Evolutionary conservation across 2,113 vertebrate species (phyloP), one percentile per base, ranked within the genome.

Genomic region (Tachysurus vachellii): DNA sequence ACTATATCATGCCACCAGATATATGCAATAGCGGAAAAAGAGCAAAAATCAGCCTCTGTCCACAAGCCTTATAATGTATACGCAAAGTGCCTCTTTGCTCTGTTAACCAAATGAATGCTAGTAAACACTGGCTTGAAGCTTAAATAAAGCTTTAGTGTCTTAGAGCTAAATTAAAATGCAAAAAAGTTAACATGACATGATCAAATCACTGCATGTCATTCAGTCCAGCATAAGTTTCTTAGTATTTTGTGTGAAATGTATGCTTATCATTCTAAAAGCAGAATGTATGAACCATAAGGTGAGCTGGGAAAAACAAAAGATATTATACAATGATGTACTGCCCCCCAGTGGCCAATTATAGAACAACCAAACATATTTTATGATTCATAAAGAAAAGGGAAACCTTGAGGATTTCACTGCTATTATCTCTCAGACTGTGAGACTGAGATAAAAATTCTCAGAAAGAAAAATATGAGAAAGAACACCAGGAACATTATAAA

Each of bases 271-370:
- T 82, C 28, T n/a, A 54, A 83, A 87, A 87, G 57, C 71, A 76
- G 13, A 83, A 83, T 62, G 59, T 61, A 53, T 44, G 10, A 84
- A 77, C 76, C n/a, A 42, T 59, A 71, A 79, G 47, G 19, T 47
- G 70, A 88, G 54, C 14, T 80, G 26, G 56, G 56, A 5, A 36
- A 64, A 80, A 54, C 50, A 64, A 17, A 11, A 28, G 21, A 84
- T 80, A 73, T 92, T 91, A 64, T 66, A 91, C 90, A 92, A 93
- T 94, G 90, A 93, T 91, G 87, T 95, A 95, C 94, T 96, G 95
- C 95, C 95, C 92, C 93, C 95, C 94, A 92, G 93, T 91, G 89
- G 87, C 76, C 61, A 80, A 28, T 81, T 23, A 44, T n/a, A 53
- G n/a, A 42, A 71, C n/a, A 59, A 70, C 57, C 17, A 8, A 53